A percentile compares a stretch with the other conserved stretches of the same genome.
These are phyloP conservation scores for Drosophila acutilabella DNA, from an alignment of 2,888 invertebrate genomes.

Conservation along the genomic window DNA sequence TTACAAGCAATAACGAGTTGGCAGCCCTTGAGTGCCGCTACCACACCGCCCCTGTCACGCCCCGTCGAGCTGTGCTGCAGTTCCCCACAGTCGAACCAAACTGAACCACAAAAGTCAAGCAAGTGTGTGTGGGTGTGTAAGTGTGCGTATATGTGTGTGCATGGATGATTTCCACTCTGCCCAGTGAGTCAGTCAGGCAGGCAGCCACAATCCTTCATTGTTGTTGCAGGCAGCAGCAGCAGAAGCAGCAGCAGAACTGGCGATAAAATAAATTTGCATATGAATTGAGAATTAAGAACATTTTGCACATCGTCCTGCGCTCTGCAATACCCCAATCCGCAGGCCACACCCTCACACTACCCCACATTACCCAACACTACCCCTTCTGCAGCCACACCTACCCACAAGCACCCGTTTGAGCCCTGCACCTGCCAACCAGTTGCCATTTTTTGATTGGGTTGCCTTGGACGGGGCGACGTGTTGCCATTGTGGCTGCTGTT, in stretches of 20 bases:
- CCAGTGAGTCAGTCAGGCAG: slow-evolving; percentile 58
- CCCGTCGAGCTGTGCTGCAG: slow-evolving; percentile 11
- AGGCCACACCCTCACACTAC: background rate
- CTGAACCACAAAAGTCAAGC: slow-evolving; percentile 63
- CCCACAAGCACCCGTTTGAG: background rate
- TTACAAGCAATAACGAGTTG: slow-evolving; percentile 76
- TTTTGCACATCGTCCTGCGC: slow-evolving; percentile 81
- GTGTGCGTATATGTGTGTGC: slow-evolving; percentile 29
- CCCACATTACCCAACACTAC: background rate
- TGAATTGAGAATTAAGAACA: slow-evolving; percentile 85
- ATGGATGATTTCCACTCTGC: slow-evolving; percentile 42
- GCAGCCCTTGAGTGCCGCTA: slow-evolving; percentile 5
- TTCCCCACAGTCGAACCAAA: slow-evolving; percentile 43
- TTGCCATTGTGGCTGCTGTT: slow-evolving; percentile 77
- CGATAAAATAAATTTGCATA: slow-evolving; percentile 85
- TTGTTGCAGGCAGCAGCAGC: slow-evolving; percentile 67
- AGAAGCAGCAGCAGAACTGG: slow-evolving; percentile 71
- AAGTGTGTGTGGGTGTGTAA: slow-evolving; percentile 22
- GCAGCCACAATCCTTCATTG: slow-evolving; percentile 70
- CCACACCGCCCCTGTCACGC: background rate
- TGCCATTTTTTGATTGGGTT: slow-evolving; percentile 69
- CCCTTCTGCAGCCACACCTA: background rate
- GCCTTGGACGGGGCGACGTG: slow-evolving; percentile 56
- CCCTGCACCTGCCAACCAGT: slow-evolving; percentile 54
- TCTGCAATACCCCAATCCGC: slow-evolving; percentile 14